A percentile compares a stretch with the other conserved stretches of the same genome.
These are phyloP conservation scores for Scaptomyza parva DNA, from an alignment of 2,888 invertebrate genomes.

Conservation along the genomic window DNA sequence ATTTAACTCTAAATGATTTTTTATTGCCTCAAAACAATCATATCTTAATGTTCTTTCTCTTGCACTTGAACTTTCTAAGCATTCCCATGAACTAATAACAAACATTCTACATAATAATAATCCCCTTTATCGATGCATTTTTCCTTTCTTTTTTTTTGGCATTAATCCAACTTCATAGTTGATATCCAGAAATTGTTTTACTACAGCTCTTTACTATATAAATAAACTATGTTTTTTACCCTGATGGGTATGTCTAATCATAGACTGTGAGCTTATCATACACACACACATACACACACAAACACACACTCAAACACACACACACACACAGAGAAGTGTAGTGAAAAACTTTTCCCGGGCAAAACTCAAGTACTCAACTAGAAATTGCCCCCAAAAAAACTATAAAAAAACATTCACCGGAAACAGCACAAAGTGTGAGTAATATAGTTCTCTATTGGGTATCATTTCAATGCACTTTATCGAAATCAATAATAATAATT, in stretches of 20 bases:
- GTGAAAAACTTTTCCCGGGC: slow-evolving; percentile 63
- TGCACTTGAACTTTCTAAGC: neutral
- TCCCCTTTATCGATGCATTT: neutral
- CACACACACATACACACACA: slow-evolving; percentile 23
- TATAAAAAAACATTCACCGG: slow-evolving; percentile 56
- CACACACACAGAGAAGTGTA: neutral
- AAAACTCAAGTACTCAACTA: slow-evolving; percentile 22
- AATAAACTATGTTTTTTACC: slow-evolving; percentile 33
- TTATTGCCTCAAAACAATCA: neutral
- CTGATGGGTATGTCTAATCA: slow-evolving; percentile 44
- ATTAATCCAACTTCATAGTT: slow-evolving; percentile 32
- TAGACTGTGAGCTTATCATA: slow-evolving; percentile 61
- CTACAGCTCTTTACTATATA: slow-evolving; percentile 5
- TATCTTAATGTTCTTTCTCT: neutral
- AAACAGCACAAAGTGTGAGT: slow-evolving; percentile 64
- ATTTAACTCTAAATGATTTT: neutral
- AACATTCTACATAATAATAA: neutral
- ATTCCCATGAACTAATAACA: neutral
- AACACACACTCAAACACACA: slow-evolving; percentile 27
- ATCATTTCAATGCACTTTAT: slow-evolving; percentile 59
- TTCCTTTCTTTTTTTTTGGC: too few species aligned
- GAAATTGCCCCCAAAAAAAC: slow-evolving; percentile 31
- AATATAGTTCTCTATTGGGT: slow-evolving; percentile 52
- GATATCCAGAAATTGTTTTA: slow-evolving; percentile 21
- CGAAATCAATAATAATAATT: slow-evolving; percentile 70